Evolutionary conservation across 2,888 invertebrate species (phyloP).

Genomic region (Erpobdella octoculata): DNA sequence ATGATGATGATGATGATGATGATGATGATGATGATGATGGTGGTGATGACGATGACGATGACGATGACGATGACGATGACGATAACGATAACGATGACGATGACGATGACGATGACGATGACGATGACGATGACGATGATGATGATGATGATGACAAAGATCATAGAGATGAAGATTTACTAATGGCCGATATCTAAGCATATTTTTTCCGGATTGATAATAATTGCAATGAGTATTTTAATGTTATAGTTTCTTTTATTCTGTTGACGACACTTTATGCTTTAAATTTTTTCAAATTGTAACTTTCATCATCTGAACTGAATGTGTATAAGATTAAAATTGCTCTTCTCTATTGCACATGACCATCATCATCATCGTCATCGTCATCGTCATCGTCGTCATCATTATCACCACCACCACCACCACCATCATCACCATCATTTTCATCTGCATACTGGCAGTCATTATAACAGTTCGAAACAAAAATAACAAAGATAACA

Average conservation of each 20-base stretch:
- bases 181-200: background rate
- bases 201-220: background rate
- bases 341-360: background rate
- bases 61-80: background rate
- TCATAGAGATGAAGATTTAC: background rate
- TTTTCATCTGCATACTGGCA: conserved; percentile 16
- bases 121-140: background rate
- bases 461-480: too few species aligned
- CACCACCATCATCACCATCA: conserved; percentile 22
- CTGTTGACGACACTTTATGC: too few species aligned
- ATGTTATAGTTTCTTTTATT: too few species aligned
- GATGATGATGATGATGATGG: too few species aligned
- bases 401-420: conserved; percentile 14
- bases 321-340: too few species aligned
- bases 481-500: too few species aligned
- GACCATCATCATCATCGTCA: conserved; percentile 25
- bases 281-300: too few species aligned
- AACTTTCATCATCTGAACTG: too few species aligned
- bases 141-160: background rate
- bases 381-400: conserved; percentile 20
- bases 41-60: conserved; percentile 6
- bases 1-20: conserved; percentile 9
- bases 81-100: background rate
- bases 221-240: too few species aligned
- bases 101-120: conserved; percentile 16